These are phyloP conservation scores for Zoroaster sp. DNA, from an alignment of 53 echinoderm and acorn worm species.

Conservation along the genomic window DNA sequence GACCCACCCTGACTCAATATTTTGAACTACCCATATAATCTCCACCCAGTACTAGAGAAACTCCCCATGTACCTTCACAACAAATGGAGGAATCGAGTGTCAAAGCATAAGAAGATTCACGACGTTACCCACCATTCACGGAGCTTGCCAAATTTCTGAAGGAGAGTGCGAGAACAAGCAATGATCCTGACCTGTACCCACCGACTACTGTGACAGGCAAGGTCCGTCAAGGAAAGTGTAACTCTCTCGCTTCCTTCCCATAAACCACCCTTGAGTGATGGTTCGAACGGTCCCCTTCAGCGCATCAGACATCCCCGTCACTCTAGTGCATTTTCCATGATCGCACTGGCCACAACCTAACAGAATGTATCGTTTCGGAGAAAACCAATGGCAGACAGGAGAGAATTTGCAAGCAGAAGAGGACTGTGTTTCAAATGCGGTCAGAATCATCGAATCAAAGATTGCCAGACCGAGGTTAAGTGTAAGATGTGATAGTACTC, in stretches of 20 bases:
- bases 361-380: not conserved
- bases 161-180: not conserved
- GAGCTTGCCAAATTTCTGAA: conserved; percentile 16
- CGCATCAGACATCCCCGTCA: not conserved
- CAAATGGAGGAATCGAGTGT: conserved; percentile 28
- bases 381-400: conserved; percentile 23
- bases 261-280: not conserved
- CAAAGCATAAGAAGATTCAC: not conserved
- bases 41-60: conserved; percentile 32
- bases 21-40: conserved; percentile 40
- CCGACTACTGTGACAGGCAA: not conserved
- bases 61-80: conserved; percentile 27
- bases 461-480: not conserved
- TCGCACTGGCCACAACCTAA: too few species aligned
- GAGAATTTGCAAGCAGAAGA: not conserved
- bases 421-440: conserved; percentile 6
- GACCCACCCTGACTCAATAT: conserved; percentile 32
- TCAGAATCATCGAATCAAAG: too few species aligned
- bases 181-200: not conserved
- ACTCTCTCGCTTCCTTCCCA: not conserved
- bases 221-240: not conserved
- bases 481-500: not conserved
- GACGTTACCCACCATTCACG: conserved; percentile 18
- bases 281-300: not conserved
- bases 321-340: conserved; percentile 5